Evolutionary conservation across 2,113 vertebrate genomes (phyloP), one percentile per base, ranked within the genome.

Genomic region (Paralichthys olivaceus): DNA sequence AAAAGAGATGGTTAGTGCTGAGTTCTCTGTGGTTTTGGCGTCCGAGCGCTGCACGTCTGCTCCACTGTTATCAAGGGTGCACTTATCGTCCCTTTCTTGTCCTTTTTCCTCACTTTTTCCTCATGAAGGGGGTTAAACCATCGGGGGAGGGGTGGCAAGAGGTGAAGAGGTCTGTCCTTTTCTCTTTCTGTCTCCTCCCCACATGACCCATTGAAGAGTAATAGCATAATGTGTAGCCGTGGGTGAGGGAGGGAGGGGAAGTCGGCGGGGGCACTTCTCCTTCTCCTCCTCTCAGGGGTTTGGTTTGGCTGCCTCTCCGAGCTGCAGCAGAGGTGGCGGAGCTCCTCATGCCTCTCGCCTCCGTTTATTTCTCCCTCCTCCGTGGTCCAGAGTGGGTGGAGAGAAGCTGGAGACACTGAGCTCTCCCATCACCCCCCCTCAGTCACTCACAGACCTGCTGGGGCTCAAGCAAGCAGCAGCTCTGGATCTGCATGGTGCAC

Each of bases 291-390:
- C 81, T 51, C 9, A 2, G 64, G 49, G 78, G 80, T 91, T 95
- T 94, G 93, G 85, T 87, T 94, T 94, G 93, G 94, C 91, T 74
- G 28, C 75, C 80, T 80, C 77, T 75, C 83, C 74, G 75, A 84
- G 74, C 73, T 2, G 80, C 85, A 81, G 83, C 78, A 74, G 67
- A 74, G 66, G 74, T 51, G 29, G 53, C 19, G 4, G 76, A 56
- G 72, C 83, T 87, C 73, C 72, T 81, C 82, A 80, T 80, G 83
- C 81, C 73, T 90, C 83, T 86, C 80, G 90, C 70, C 76, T 84
- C 71, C 74, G 15, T 83, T 88, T 87, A 77, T 85, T 87, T 85
- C 75, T 84, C 90, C 90, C 90, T 90, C 87, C 85, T 88, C 72
- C n/a, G 40, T 72, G 25, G 70, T 66, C 60, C 72, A 69, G 25